phyloP scores from a whole-genome alignment of 2,888 invertebrate species.

The Lepeophtheirus nordmannii region DNA sequence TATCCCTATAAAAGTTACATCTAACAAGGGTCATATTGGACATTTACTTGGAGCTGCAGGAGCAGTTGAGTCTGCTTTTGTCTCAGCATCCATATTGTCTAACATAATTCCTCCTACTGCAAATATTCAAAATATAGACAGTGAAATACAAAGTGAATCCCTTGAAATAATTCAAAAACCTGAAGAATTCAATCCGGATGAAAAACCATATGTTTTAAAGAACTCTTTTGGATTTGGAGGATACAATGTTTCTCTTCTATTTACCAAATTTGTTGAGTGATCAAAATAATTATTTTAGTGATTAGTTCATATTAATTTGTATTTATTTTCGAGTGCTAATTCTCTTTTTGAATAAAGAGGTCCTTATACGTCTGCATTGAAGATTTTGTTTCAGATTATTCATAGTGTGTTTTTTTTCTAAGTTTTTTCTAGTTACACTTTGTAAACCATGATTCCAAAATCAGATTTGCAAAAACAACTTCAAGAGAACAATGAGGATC shows the following conservation, averaged over 20 bases:
- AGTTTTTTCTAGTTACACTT: not conserved
- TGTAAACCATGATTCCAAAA: not conserved
- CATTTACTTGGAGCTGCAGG: constrained; percentile 95
- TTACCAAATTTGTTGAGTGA: constrained; percentile 36
- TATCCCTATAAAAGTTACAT: constrained; percentile 36
- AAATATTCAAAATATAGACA: constrained; percentile 56
- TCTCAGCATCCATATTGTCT: constrained; percentile 58
- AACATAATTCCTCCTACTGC: constrained; percentile 69
- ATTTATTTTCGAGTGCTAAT: no score
- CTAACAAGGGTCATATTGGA: constrained; percentile 92
- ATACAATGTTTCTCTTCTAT: constrained; percentile 77
- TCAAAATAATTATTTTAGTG: not conserved
- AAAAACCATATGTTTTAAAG: constrained; percentile 55
- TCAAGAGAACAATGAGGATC: constrained; percentile 52
- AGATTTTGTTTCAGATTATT: no score
- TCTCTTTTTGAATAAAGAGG: no score
- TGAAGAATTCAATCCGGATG: constrained; percentile 34
- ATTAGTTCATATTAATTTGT: not conserved
- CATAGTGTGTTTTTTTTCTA: not conserved
- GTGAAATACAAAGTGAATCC: constrained; percentile 44
- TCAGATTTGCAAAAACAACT: constrained; percentile 50
- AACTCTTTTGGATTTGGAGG: constrained; percentile 99
- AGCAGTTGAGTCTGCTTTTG: constrained; percentile 74
- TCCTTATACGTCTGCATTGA: no score
- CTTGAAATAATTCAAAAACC: constrained; percentile 42